Evolutionary conservation across 2,888 invertebrate genomes (phyloP).

Genomic region (Synanthedon myopaeformis): DNA sequence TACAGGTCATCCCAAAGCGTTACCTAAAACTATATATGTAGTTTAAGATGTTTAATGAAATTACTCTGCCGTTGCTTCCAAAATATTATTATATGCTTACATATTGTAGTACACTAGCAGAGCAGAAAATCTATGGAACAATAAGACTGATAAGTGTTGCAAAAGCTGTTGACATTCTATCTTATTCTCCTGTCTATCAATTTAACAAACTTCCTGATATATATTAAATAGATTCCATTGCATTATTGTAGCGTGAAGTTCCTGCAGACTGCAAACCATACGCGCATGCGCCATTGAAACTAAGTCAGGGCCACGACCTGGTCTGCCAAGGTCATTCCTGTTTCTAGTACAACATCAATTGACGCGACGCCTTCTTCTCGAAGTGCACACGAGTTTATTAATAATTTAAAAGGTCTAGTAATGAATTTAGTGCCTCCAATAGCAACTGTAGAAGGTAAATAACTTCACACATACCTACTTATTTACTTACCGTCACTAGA

Average conservation of each 20-base stretch:
- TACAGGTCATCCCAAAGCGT: too few relatives aligned
- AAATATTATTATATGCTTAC: too few relatives aligned
- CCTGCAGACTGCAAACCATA: conserved; percentile 5
- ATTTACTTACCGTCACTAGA: conserved; percentile 1
- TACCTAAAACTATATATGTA: too few relatives aligned
- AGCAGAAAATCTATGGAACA: too few relatives aligned
- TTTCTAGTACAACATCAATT: conserved; percentile 33
- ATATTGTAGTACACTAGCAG: too few relatives aligned
- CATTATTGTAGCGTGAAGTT: conserved; percentile 3
- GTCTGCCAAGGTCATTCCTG: conserved; percentile 51
- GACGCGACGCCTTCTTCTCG: neutral
- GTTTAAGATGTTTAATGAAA: too few relatives aligned
- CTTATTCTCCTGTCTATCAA: too few relatives aligned
- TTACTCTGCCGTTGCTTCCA: too few relatives aligned
- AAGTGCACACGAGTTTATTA: neutral
- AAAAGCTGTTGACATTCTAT: too few relatives aligned
- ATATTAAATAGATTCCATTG: too few relatives aligned
- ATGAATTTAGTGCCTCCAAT: conserved; percentile 42
- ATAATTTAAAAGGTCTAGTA: neutral
- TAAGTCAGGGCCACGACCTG: conserved; percentile 56
- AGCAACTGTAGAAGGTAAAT: conserved; percentile 29
- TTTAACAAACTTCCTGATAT: too few relatives aligned
- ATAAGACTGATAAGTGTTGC: too few relatives aligned
- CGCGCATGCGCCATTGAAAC: conserved; percentile 45
- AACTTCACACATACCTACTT: neutral